Percentiles rank a stretch among this genome's conserved stretches.
Evolutionary conservation across 2,113 vertebrate species (phyloP).

Genomic region (Geothlypis trichas): DNA sequence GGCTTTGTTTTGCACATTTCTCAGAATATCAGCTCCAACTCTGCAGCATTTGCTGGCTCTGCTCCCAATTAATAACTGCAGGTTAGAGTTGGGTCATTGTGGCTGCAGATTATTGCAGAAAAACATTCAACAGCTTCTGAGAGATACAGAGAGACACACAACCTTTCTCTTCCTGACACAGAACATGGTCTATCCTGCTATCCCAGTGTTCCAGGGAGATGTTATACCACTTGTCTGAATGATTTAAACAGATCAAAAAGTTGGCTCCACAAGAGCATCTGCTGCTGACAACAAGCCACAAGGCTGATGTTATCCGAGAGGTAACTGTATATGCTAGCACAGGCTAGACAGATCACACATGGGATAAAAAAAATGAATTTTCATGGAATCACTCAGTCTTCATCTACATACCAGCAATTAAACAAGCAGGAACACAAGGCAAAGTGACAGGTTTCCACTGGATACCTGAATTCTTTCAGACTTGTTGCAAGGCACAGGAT

Average conservation of each 20-base stretch:
- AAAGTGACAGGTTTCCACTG: neutral
- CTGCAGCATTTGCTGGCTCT: constrained; percentile 6
- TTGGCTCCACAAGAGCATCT: neutral
- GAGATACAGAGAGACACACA: neutral
- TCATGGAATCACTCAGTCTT: neutral
- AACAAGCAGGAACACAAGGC: neutral
- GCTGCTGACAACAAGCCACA: neutral
- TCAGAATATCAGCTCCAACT: neutral
- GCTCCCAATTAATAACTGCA: constrained; percentile 41
- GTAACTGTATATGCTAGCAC: neutral
- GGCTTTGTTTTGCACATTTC: neutral
- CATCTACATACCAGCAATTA: neutral
- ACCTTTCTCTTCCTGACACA: neutral
- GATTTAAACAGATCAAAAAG: constrained; percentile 14
- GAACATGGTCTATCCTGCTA: neutral
- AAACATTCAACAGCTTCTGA: constrained; percentile 33
- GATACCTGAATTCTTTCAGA: neutral
- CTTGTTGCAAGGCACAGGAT: neutral
- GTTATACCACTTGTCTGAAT: neutral
- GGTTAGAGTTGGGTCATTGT: constrained; percentile 19
- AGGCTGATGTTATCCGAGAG: constrained; percentile 28
- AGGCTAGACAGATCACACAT: neutral
- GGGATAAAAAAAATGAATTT: neutral
- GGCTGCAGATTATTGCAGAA: constrained; percentile 44
- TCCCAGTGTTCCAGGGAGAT: neutral